Evolutionary conservation across 2,888 invertebrate species (phyloP), one percentile per base, ranked within the genome.

Genomic region (Tenthredo mesomela): DNA sequence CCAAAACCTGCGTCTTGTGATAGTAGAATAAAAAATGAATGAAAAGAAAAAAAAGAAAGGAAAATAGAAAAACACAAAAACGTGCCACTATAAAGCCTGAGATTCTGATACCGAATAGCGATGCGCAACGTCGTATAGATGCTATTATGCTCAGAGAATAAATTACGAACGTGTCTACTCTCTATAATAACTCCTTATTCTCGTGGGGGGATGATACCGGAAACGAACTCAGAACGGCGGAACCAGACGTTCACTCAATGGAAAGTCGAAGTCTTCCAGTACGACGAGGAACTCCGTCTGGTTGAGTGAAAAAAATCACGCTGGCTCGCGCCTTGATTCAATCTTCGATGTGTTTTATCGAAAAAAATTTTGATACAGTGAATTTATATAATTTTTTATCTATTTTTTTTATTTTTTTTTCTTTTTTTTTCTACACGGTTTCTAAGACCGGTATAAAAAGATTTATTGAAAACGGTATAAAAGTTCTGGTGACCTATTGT

Each of bases 221-320:
- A 91, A 91, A 89, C 87, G 91, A 89, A 91, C 90, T 89, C 92
- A 92, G 91, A 91, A 91, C 89, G 89, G 92, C 92, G 93, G 92
- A 93, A 93, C 93, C 91, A 91, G 90, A 92, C 92, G 92, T 91
- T 92, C 92, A 91, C 91, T 92, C 92, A 92, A 92, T 92, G 92
- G 92, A 92, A 92, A 92, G 92, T 92, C 92, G 89, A 90, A 90
- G 90, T 86, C 89, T 89, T 91, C 90, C 90, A 90, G 91, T 91
- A 86, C 87, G 88, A 88, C 89, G 86, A 89, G 90, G 90, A 89
- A 89, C 82, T 82, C 67, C 82, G 82, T 82, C 65, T 43, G 82
- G 82, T 82, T 82, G 50, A 47, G 65, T 82, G 65, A 82, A 82
- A 82, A 82, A 82, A 67, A 82, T 33, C 67, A 50, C 25, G 67